A percentile compares a stretch with the other conserved stretches of the same genome.
Evolutionary conservation across 2,888 invertebrate species (phyloP).

Genomic region (Rhamphomyia laevipes): DNA sequence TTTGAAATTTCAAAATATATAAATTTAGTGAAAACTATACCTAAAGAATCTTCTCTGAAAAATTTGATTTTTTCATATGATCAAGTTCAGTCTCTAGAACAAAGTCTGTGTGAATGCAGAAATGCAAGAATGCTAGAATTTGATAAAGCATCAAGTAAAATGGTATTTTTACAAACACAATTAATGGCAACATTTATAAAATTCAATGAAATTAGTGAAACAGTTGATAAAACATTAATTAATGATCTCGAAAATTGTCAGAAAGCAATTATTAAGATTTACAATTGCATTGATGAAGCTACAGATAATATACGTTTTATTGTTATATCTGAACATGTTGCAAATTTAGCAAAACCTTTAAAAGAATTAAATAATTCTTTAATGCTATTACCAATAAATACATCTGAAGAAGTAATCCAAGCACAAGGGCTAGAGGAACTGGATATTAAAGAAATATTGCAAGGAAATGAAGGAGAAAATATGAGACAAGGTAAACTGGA

Average conservation of each 20-base stretch:
- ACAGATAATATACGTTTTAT: background rate
- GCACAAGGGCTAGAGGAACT: background rate
- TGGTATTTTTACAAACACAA: conserved; percentile 27
- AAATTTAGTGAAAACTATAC: no score
- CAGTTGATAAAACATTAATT: conserved; percentile 1
- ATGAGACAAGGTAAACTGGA: no score
- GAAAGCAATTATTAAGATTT: background rate
- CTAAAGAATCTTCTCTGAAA: no score
- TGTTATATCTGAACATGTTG: background rate
- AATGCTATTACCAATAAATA: background rate
- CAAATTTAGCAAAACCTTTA: background rate
- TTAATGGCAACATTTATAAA: conserved; percentile 29
- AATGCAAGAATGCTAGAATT: conserved; percentile 6
- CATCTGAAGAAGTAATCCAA: background rate
- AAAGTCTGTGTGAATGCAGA: no score
- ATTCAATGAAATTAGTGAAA: conserved; percentile 27
- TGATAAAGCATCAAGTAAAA: conserved; percentile 25
- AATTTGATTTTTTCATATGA: no score
- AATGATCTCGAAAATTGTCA: background rate
- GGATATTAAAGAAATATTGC: background rate
- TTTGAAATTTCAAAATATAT: no score
- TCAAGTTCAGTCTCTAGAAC: no score
- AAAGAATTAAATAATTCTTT: background rate
- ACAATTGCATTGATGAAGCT: background rate
- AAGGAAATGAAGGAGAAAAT: background rate